phyloP scores from a whole-genome alignment of 2,888 invertebrate species.

The Gryllus longicercus region DNA sequence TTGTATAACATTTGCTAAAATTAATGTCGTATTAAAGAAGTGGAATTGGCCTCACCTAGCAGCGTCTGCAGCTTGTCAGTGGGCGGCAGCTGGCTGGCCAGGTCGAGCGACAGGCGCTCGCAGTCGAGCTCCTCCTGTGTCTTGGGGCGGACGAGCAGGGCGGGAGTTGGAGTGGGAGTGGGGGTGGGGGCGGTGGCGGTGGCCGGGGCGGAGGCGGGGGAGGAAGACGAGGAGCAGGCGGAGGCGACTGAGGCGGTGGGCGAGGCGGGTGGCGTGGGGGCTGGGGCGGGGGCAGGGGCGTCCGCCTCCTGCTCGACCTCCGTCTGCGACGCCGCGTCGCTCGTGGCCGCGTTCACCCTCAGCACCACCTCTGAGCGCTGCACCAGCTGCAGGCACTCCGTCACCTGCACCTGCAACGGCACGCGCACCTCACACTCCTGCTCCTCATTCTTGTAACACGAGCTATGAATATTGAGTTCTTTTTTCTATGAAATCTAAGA shows the following conservation, averaged over 20 bases:
- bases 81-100: constrained; percentile 59
- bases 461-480: no score
- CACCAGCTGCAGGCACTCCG: constrained; percentile 53
- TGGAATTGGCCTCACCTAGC: constrained; percentile 50
- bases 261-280: constrained; percentile 24
- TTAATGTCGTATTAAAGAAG: background rate
- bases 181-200: constrained; percentile 46
- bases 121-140: constrained; percentile 75
- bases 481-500: no score
- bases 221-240: constrained; percentile 11
- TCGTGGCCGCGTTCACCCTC: constrained; percentile 59
- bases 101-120: constrained; percentile 64
- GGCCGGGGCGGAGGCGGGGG: constrained; percentile 41
- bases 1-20: no score
- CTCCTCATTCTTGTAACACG: no score
- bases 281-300: constrained; percentile 22
- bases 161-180: no score
- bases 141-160: constrained; percentile 56
- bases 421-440: no score
- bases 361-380: constrained; percentile 63
- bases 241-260: constrained; percentile 34
- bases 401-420: constrained; percentile 11
- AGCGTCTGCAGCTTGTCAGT: constrained; percentile 65
- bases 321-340: constrained; percentile 60
- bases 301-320: constrained; percentile 42